These are phyloP conservation scores for Gracilinanus agilis DNA, from an alignment of 2,113 vertebrate genomes.

Conservation along the genomic window DNA sequence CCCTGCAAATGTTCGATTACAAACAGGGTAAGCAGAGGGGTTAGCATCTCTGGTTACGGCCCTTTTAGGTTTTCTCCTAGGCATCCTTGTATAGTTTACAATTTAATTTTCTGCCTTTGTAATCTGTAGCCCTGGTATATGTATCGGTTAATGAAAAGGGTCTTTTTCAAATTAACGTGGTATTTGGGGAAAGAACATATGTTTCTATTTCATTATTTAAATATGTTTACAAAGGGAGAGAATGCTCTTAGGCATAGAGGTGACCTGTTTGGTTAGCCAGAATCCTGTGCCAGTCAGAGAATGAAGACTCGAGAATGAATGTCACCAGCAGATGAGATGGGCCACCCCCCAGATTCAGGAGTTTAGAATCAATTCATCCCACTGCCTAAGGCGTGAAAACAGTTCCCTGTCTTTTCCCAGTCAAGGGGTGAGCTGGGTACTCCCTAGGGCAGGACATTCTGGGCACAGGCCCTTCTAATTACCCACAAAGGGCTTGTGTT, in stretches of 20 bases:
- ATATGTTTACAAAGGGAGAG: slow-evolving; percentile 63
- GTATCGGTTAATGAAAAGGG: slow-evolving; percentile 80
- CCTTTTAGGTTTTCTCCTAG: slow-evolving; percentile 62
- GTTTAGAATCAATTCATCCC: slow-evolving; percentile 57
- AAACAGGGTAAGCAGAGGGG: slow-evolving; percentile 59
- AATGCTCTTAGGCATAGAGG: slow-evolving; percentile 55
- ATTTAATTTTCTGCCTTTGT: slow-evolving; percentile 83
- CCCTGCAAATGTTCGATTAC: slow-evolving; percentile 26
- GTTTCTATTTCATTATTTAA: slow-evolving; percentile 82
- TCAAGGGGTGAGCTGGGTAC: slow-evolving; percentile 2
- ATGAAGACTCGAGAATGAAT: slow-evolving; percentile 10
- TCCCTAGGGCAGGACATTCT: slow-evolving; percentile 55
- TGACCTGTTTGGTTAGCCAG: slow-evolving; percentile 59
- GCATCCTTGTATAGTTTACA: slow-evolving; percentile 77
- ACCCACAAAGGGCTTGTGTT: slow-evolving; percentile 68
- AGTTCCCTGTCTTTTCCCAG: slow-evolving; percentile 9
- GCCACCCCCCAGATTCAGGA: slow-evolving; percentile 41
- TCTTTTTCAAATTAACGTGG: slow-evolving; percentile 86
- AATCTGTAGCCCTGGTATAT: slow-evolving; percentile 81
- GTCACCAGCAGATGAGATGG: slow-evolving; percentile 31
- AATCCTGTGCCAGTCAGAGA: slow-evolving; percentile 55
- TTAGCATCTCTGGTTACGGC: slow-evolving; percentile 66
- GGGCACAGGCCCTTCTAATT: slow-evolving; percentile 64
- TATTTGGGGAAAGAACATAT: slow-evolving; percentile 82
- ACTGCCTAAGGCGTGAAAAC: slow-evolving; percentile 55